These are phyloP conservation scores for Sapayoa aenigma DNA, from an alignment of 2,113 vertebrate species.

Conservation along the genomic window DNA sequence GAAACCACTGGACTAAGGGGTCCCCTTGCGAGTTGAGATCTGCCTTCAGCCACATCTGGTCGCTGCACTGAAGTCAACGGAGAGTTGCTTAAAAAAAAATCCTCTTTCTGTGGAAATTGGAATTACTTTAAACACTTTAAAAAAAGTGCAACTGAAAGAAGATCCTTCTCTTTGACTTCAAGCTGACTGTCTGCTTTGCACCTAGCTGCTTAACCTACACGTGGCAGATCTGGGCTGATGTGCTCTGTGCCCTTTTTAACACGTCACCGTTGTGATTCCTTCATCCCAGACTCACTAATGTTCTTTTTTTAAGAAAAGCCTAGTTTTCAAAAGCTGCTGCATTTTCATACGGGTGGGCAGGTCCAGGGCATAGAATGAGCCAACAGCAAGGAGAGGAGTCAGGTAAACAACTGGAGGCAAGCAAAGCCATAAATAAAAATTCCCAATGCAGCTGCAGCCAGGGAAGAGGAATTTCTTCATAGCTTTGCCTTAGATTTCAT, in stretches of 20 bases:
- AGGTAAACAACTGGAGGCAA: not conserved
- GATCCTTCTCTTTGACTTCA: conserved; percentile 43
- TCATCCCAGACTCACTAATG: conserved; percentile 1
- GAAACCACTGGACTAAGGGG: conserved; percentile 33
- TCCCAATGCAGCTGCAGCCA: not conserved
- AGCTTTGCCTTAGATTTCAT: not conserved
- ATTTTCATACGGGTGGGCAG: not conserved
- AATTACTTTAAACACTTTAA: not conserved
- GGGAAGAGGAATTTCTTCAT: not conserved
- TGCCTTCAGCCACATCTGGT: not conserved
- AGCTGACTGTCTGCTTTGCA: conserved; percentile 37
- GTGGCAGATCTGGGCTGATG: not conserved
- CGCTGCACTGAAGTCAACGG: not conserved
- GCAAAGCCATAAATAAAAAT: not conserved
- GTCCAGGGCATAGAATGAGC: fast-evolving
- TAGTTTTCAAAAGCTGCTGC: not conserved
- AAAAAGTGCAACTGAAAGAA: not conserved
- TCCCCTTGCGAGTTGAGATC: not conserved
- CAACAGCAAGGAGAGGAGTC: not conserved
- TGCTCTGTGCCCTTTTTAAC: not conserved
- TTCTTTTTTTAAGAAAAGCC: not conserved
- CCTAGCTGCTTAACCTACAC: not conserved
- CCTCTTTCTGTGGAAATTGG: not conserved
- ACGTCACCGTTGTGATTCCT: not conserved
- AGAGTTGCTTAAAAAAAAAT: not conserved